Evolutionary conservation across 2,113 vertebrate genomes (phyloP).

Genomic region (Neomonachus schauinslandi): DNA sequence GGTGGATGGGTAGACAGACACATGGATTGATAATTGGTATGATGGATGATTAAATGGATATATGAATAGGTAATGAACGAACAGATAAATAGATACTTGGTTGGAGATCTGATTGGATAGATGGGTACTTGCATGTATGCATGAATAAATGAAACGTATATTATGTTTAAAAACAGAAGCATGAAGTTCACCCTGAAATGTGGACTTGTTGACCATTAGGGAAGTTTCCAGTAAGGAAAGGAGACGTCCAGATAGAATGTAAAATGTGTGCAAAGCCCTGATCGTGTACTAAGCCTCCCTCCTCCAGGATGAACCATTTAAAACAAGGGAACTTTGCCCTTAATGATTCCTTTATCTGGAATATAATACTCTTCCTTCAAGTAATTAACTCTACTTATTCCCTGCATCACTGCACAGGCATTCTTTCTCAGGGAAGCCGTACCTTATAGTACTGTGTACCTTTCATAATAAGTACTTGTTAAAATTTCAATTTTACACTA

Average conservation of each 20-base stretch:
- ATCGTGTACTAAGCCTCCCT: background rate
- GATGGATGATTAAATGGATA: background rate
- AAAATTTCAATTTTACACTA: conserved; percentile 1
- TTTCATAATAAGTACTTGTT: background rate
- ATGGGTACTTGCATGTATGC: background rate
- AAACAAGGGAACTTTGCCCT: background rate
- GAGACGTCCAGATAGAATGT: background rate
- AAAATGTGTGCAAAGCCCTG: background rate
- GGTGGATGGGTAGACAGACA: background rate
- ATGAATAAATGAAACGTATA: conserved; percentile 7
- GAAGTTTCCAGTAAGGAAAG: conserved; percentile 2
- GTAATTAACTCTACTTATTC: background rate
- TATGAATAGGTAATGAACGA: background rate
- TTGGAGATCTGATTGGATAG: background rate
- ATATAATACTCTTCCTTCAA: background rate
- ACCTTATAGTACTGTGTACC: background rate
- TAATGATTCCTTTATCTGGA: conserved; percentile 24
- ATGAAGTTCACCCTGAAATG: conserved; percentile 9
- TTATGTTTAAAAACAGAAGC: conserved; percentile 28
- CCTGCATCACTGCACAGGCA: background rate
- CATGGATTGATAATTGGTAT: background rate
- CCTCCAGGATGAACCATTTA: background rate
- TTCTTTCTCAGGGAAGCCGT: background rate
- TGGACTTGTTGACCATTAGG: background rate
- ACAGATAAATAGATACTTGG: background rate